A percentile compares a stretch with the other conserved stretches of the same genome.
phyloP scores from a whole-genome alignment of 2,888 invertebrate genomes.

The Diaprepes abbreviatus region DNA sequence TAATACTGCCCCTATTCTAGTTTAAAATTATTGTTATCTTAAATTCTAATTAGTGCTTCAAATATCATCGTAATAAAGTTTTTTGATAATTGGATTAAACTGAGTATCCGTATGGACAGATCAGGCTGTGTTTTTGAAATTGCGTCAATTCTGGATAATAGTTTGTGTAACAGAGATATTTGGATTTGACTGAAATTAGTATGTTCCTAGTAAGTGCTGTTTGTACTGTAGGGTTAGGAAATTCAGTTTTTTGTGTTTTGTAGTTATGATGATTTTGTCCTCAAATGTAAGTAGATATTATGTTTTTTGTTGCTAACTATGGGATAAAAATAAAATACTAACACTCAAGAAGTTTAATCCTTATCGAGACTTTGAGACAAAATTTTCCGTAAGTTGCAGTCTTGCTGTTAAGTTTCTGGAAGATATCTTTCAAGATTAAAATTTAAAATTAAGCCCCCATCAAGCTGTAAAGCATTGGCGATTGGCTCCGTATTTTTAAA shows the following conservation, averaged over 20 bases:
- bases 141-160: slow-evolving; percentile 36
- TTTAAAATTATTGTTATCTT: slow-evolving; percentile 3
- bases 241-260: slow-evolving; percentile 45
- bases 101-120: slow-evolving; percentile 22
- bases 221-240: slow-evolving; percentile 48
- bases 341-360: background rate
- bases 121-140: slow-evolving; percentile 30
- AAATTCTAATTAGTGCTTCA: slow-evolving; percentile 8
- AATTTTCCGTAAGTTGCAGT: too few species aligned
- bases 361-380: too few species aligned
- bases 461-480: too few species aligned
- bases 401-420: too few species aligned
- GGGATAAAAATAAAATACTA: background rate
- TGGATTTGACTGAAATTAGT: slow-evolving; percentile 49
- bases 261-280: slow-evolving; percentile 52
- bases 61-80: background rate
- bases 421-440: too few species aligned
- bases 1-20: slow-evolving; percentile 8
- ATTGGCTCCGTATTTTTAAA: too few species aligned
- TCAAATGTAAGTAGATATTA: slow-evolving; percentile 51
- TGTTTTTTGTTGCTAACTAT: slow-evolving; percentile 15
- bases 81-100: slow-evolving; percentile 11
- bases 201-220: slow-evolving; percentile 52
- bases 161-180: slow-evolving; percentile 39
- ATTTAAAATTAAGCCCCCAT: too few species aligned